Base-by-base conservation (phyloP, 2,888 invertebrate species). In the Lasioglossum villosulum region DNA sequence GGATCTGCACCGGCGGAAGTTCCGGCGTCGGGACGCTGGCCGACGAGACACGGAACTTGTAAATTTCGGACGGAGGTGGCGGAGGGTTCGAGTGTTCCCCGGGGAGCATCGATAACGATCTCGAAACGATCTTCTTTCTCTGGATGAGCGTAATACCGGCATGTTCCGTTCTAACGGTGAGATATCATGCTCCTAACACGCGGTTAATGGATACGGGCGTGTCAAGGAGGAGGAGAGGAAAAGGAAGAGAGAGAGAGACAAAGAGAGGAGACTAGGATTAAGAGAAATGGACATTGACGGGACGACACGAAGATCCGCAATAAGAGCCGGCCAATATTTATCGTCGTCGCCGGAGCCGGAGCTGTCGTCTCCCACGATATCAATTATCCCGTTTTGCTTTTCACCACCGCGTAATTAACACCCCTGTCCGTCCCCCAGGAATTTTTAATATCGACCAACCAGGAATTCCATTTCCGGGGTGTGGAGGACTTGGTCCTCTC, bases 151-250 rank as follows among this genome's bases (percentile, higher is more conserved):
- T 76, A 39, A 59, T 83, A 77, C 78, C 78, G 19, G 66, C 66
- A 34, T 27, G 75, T 80, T 82, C 72, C 78, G n/a, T 72, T 66
- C 48, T 37, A 48, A 59, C 68, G 30, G 63, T 30, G 79, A 48
- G 86, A 86, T 86, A 86, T 82, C 82, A 70, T 59, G 84, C 34
- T 37, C n/a, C 12, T 42, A 75, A 63, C 76, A 42, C 78, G 74
- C 77, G 59, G 59, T 87, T 89, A 89, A 89, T 89, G 88, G 83
- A 87, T 78, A 79, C 72, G 71, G 56, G 74, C 81, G 85, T 80
- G 83, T 73, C 66, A 48, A 19, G 39, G 34, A 34, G 27, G 72
- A 42, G 27, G 68, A 16, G 34, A 34, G 66, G 3, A 8, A 8
- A 2, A 3, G 23, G 27, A 14, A 27, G 23, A 16, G 63, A 27